phyloP scores from a whole-genome alignment of 2,888 invertebrate species.

The Scaptomyza reducta region DNA sequence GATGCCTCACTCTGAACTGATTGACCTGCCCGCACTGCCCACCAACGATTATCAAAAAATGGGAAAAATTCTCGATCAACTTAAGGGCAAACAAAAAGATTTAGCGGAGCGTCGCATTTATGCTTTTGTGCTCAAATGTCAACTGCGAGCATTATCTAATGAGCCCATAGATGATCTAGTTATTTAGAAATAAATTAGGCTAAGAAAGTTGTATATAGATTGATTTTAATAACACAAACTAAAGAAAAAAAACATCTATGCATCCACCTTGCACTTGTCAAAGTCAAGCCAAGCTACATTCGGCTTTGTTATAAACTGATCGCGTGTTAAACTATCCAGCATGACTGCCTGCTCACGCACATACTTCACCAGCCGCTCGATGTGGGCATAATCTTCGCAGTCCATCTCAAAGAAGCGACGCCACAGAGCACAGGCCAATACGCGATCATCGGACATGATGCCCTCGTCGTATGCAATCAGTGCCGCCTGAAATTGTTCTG shows the following conservation, averaged over 20 bases:
- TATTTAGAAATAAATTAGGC: slow-evolving; percentile 48
- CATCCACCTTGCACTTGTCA: slow-evolving; percentile 66
- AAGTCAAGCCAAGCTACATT: slow-evolving; percentile 85
- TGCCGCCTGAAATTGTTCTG: slow-evolving; percentile 93
- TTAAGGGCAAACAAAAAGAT: slow-evolving; percentile 47
- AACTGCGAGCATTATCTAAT: slow-evolving; percentile 64
- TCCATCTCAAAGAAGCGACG: slow-evolving; percentile 90
- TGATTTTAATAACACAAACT: slow-evolving; percentile 52
- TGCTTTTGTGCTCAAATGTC: slow-evolving; percentile 78
- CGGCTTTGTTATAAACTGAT: slow-evolving; percentile 86
- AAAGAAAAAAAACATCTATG: slow-evolving; percentile 39
- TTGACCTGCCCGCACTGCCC: slow-evolving; percentile 12
- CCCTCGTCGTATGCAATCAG: slow-evolving; percentile 95
- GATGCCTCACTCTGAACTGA: background rate
- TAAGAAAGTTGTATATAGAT: slow-evolving; percentile 43
- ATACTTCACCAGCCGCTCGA: slow-evolving; percentile 90
- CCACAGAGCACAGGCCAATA: slow-evolving; percentile 94
- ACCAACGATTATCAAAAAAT: slow-evolving; percentile 56
- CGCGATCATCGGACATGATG: slow-evolving; percentile 89
- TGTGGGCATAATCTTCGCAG: slow-evolving; percentile 87
- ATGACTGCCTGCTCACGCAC: slow-evolving; percentile 90
- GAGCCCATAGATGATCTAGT: slow-evolving; percentile 68
- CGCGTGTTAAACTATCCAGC: slow-evolving; percentile 86
- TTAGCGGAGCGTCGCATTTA: slow-evolving; percentile 70
- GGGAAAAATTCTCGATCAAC: slow-evolving; percentile 53